These are phyloP conservation scores for Spinus olivaceus DNA, from an alignment of 2,797 vertebrate genomes.

Conservation along the genomic window DNA sequence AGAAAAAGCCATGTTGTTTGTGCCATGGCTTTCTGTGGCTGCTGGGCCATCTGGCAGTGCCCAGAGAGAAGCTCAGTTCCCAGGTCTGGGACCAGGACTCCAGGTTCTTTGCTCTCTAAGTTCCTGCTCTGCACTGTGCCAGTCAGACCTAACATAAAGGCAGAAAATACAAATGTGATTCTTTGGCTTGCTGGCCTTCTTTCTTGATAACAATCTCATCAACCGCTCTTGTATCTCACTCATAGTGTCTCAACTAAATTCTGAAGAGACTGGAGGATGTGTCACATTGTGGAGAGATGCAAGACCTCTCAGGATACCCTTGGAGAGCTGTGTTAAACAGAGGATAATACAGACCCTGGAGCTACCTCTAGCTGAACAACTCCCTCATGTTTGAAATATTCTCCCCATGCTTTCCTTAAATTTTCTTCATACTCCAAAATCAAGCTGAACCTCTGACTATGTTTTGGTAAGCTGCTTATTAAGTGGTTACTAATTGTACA, in stretches of 20 bases:
- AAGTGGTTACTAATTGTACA: neutral
- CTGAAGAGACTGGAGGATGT: neutral
- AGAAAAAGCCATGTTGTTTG: neutral
- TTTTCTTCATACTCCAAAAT: neutral
- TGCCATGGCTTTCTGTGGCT: neutral
- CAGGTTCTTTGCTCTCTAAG: neutral
- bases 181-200: neutral
- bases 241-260: neutral
- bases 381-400: neutral
- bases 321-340: neutral
- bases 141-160: neutral
- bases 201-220: neutral
- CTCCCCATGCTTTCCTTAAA: neutral
- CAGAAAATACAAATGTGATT: neutral
- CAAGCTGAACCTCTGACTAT: neutral
- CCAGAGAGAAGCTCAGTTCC: neutral
- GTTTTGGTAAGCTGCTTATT: neutral
- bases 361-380: neutral
- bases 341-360: neutral
- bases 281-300: neutral
- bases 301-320: neutral
- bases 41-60: neutral
- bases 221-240: neutral
- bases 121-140: neutral
- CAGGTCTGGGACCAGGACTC: neutral